A percentile compares a stretch with the other conserved stretches of the same genome.
These are phyloP conservation scores for Cinclus cinclus DNA, from an alignment of 2,113 vertebrate species.

Conservation along the genomic window DNA sequence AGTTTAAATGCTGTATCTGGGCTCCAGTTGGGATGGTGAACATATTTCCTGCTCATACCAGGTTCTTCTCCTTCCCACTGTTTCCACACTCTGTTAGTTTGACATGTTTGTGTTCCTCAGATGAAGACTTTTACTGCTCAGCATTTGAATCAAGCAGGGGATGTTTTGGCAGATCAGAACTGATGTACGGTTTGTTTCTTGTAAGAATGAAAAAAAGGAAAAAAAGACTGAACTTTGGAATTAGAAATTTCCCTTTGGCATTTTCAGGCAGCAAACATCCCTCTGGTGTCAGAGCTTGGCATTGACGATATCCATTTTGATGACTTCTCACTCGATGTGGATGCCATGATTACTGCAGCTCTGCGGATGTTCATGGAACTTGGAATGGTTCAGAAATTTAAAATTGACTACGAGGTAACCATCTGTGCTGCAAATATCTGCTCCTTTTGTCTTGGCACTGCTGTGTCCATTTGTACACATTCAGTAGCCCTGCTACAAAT, in stretches of 20 bases:
- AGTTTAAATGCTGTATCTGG: neutral
- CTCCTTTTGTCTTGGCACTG: slow-evolving; percentile 3
- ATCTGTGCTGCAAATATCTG: slow-evolving; percentile 23
- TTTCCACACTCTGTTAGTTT: neutral
- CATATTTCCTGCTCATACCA: slow-evolving; percentile 43
- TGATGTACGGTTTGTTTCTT: slow-evolving; percentile 30
- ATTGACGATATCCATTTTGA: slow-evolving; percentile 96
- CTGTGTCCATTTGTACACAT: neutral
- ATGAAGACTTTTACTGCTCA: slow-evolving; percentile 40
- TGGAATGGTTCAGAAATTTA: slow-evolving; percentile 98
- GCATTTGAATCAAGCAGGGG: slow-evolving; percentile 41
- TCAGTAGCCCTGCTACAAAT: slow-evolving; percentile 16
- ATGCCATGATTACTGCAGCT: slow-evolving; percentile 96
- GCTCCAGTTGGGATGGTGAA: neutral
- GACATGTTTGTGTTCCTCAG: slow-evolving; percentile 15
- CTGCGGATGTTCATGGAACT: slow-evolving; percentile 99
- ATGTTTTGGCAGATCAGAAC: slow-evolving; percentile 38
- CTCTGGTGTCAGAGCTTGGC: slow-evolving; percentile 92
- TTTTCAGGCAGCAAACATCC: slow-evolving; percentile 92
- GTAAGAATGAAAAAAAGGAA: neutral
- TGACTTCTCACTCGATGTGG: slow-evolving; percentile 96
- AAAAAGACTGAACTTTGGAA: slow-evolving; percentile 9
- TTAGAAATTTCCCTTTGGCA: slow-evolving; percentile 62
- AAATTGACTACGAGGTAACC: slow-evolving; percentile 98
- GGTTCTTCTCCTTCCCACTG: neutral